Evolutionary conservation across 2,797 vertebrate genomes (phyloP), one percentile per base, ranked within the genome.

Genomic region (Hydrolagus colliei): DNA sequence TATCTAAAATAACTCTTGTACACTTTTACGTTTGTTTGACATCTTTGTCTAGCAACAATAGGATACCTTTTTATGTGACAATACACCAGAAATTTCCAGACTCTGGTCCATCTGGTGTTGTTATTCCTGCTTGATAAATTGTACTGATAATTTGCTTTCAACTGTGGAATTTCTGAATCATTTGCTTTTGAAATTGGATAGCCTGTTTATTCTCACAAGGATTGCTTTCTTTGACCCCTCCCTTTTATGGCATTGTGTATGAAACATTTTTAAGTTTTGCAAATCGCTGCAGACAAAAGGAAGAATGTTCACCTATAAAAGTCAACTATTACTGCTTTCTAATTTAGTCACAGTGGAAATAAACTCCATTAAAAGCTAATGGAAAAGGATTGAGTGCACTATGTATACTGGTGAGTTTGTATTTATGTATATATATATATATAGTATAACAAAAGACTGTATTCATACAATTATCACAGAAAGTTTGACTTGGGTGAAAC

Each of bases 191-290:
- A 87, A 87, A 88, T 86, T 32, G 35, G 61, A 85, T 86, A 86
- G 80, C 35, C 85, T 86, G 87, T 87, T 87, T 86, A 73, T 80
- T 84, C 87, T 68, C 71, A 87, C 88, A 88, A 87, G 85, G 85
- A 87, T 80, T 9, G 0, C 73, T 91, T 88, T 88, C 65, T 41
- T 88, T 88, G 86, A 88, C 87, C 88, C 89, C 89, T 87, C 89
- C 90, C 67, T 88, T 86, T 86, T 76, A 86, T 87, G 88, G 87
- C 91, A 87, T 88, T 88, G 88, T 92, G 91, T 91, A 92, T 84
- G 79, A 84, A 93, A 93, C 92, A 89, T 89, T 92, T 71, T 84
- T 92, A 89, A 86, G 87, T 88, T 90, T 90, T 89, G 88, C 86
- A 88, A 88, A 89, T 91, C 89, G 89, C 88, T 89, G 87, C 90